These are phyloP conservation scores for Bombus turneri DNA, from an alignment of 1,140 invertebrate species.

Conservation along the genomic window DNA sequence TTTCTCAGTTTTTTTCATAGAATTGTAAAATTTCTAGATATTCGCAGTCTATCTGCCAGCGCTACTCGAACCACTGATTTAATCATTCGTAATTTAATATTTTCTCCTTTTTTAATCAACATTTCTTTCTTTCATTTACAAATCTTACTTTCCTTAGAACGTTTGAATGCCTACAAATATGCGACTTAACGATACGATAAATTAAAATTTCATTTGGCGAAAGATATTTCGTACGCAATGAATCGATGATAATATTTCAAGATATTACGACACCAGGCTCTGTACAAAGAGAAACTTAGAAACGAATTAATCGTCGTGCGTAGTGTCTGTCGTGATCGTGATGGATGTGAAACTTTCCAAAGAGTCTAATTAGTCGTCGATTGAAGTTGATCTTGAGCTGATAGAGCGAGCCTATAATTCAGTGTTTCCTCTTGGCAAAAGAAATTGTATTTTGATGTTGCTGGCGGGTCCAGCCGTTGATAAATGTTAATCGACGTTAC, in stretches of 20 bases:
- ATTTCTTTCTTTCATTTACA: neutral
- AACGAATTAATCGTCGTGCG: conserved; percentile 21
- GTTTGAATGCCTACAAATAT: too few species aligned
- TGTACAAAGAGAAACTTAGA: neutral
- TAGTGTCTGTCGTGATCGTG: conserved; percentile 17
- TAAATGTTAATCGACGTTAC: conserved; percentile 37
- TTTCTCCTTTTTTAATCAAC: too few species aligned
- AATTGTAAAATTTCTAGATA: neutral
- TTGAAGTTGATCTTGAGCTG: neutral
- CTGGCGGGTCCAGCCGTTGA: conserved; percentile 58
- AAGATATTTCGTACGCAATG: too few species aligned
- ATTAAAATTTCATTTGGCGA: too few species aligned
- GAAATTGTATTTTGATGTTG: conserved; percentile 42
- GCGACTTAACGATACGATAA: too few species aligned
- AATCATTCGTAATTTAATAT: too few species aligned
- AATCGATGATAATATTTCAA: neutral
- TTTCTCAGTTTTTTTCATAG: neutral
- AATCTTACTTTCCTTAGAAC: neutral
- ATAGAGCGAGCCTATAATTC: conserved; percentile 23
- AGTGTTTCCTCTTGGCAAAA: conserved; percentile 15
- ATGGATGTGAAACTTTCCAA: conserved; percentile 30
- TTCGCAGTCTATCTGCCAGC: too few species aligned
- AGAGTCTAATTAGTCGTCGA: conserved; percentile 35
- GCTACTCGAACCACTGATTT: too few species aligned
- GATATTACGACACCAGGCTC: neutral